Evolutionary conservation across 2,888 invertebrate species (phyloP), one percentile per base, ranked within the genome.

Genomic region (Rutpela maculata): DNA sequence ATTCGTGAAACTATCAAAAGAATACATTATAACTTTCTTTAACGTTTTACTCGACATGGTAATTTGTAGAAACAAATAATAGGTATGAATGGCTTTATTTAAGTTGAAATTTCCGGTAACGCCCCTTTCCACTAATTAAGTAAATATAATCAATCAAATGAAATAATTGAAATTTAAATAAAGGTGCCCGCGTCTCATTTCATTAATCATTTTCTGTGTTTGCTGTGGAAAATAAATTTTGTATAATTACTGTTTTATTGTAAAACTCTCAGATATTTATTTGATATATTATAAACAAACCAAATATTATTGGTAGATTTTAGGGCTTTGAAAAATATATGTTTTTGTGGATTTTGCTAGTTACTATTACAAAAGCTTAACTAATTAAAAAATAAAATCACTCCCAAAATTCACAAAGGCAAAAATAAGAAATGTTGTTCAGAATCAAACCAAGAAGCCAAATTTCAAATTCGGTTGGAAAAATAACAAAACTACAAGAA

Each of bases 1-100:
- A 86, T 85, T 84, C 87, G 87, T 86, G 83, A 87, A 87, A 81
- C 85, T 85, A 85, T 87, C 86, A 86, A 87, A 86, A 84, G 86
- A 86, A 86, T 86, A 86, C 78, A 85, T 86, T 84, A 85, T 82
- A 77, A 77, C 79, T 78, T 75, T 76, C 73, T 75, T 72, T 63
- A 26, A 50, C 62, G 62, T 62, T 26, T 67, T 19, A n/a, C 55
- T 81, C 79, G 78, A 77, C 78, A 79, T 77, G 80, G 78, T 80
- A 78, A 83, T 82, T 83, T 82, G 79, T 80, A 77, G 82, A 81
- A 81, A 84, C 78, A 79, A 79, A 82, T 84, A 82, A 81, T 79
- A 77, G 70, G 80, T 81, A 76, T 80, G 81, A 81, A 83, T 82
- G 82, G 77, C 82, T 84, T 80, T 84, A 84, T 83, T 81, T 76